Base-by-base conservation (phyloP, 2,113 vertebrate genomes). In the Mionectes macconnelli region DNA sequence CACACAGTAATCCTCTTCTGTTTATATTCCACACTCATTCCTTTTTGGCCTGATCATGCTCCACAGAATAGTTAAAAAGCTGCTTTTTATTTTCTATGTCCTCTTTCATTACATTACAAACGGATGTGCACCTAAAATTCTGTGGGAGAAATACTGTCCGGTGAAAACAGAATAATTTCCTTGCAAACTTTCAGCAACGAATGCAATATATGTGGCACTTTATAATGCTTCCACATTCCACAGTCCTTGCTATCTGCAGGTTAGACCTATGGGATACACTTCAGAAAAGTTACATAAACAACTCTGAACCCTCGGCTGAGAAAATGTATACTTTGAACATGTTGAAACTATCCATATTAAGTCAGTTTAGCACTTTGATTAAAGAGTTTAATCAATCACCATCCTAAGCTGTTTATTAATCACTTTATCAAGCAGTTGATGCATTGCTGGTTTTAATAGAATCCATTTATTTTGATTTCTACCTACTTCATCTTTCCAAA, bases 391-490 rank as follows among this genome's bases (percentile, higher is more conserved):
- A 99, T 99, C 99, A 99, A 99, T 99, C 99, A 99, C 98, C 97
- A 99, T 99, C 99, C 98, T 90, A 97, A 98, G 97, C 98, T 99
- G 98, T 99, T 99, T 99, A 99, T 99, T 99, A 99, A 99, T 99
- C 99, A 99, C 99, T 99, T 99, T 99, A 99, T 99, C 99, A 99
- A 99, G 99, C 98, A 98, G 98, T 99, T 99, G 99, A 99, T 99
- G 99, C 99, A 99, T 99, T 99, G 98, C 99, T 98, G 98, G 98
- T 98, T 99, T 99, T 99, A 99, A 99, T 99, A 98, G 99, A 99
- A 98, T 99, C 99, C 99, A 99, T 99, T 99, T 99, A 99, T 99
- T 99, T 99, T 99, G 99, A 99, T 99, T 99, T 99, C 98, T 99
- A 98, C 98, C 98, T 98, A 99, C 99, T 99, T 99, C 98, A 99